Evolutionary conservation across 92 coral and sea anemone species (phyloP).

Genomic region (Phenganax subtilis): DNA sequence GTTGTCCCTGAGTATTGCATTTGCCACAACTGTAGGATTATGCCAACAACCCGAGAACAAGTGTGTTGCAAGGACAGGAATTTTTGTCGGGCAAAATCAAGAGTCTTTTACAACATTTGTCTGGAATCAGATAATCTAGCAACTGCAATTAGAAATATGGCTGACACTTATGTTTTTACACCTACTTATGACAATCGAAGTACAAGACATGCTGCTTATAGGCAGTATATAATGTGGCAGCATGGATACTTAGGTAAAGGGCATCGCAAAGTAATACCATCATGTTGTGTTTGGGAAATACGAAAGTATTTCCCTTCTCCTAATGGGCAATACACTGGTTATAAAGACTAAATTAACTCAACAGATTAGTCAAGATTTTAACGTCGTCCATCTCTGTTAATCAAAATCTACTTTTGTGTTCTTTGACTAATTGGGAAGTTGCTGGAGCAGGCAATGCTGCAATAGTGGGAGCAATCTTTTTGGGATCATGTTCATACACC

Average conservation of each 20-base stretch:
- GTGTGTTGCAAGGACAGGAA: slow-evolving; percentile 30
- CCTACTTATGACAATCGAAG: slow-evolving; percentile 39
- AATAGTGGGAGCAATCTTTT: too few relatives aligned
- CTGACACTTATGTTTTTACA: slow-evolving; percentile 41
- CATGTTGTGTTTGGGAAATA: slow-evolving; percentile 45
- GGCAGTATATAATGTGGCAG: slow-evolving; percentile 47
- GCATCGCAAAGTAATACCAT: slow-evolving; percentile 35
- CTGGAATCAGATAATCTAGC: slow-evolving; percentile 40
- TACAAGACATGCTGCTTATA: slow-evolving; percentile 44
- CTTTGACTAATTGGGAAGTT: too few relatives aligned
- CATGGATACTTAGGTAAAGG: slow-evolving; percentile 41
- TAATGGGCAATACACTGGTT: slow-evolving; percentile 42
- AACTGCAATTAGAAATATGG: slow-evolving; percentile 38
- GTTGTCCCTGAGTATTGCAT: slow-evolving; percentile 11
- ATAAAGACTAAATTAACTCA: slow-evolving; percentile 18
- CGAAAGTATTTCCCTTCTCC: slow-evolving; percentile 30
- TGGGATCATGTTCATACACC: too few relatives aligned
- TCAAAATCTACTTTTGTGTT: too few relatives aligned
- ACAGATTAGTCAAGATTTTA: neutral
- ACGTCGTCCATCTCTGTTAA: too few relatives aligned
- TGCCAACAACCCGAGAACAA: slow-evolving; percentile 28
- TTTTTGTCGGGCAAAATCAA: slow-evolving; percentile 1
- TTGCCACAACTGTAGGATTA: slow-evolving; percentile 11
- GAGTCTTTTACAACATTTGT: slow-evolving; percentile 25
- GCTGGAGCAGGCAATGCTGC: too few relatives aligned